Base-by-base conservation (phyloP, 2,797 vertebrate genomes). In the Aphelocoma californica region DNA sequence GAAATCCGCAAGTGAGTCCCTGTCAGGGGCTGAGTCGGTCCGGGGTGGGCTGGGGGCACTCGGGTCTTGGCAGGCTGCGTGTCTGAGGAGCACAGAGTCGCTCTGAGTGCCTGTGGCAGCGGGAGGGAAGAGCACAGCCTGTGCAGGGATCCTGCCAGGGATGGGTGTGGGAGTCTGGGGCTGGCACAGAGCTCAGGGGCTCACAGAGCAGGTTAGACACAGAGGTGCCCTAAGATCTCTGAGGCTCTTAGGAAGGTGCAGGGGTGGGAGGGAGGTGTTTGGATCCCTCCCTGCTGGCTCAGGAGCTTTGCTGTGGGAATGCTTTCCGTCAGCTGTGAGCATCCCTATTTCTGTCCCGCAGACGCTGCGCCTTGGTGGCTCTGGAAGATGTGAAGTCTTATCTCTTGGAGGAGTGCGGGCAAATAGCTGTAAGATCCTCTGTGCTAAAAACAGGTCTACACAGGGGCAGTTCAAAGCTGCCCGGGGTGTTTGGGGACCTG, bases 1-100 rank as follows among this genome's bases (percentile, higher is more conserved):
- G 99, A 98, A 96, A 99, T 99, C 95, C 98, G 99, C 91, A 99
- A 98, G 99, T 99, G 95, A 98, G 99, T 98, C 12, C 10, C 9
- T 1, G 1, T 5, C 8, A 0, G 29, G 70, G 34, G 34, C 51
- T 14, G 42, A 5, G 0, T 6, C 0, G 5, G 6, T 4, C 36
- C 0, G 0, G 1, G 18, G 9, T 1, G 23, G 60, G 74, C 50
- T 86, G 93, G 25, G 50, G 60, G 12, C 34, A 3, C 42, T 44
- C 17, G 1, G 28, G 9, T 4, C 24, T 36, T 1, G 54, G 58
- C 79, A 70, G 42, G 29, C n/a, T 29, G 6, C 0, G 18, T 6
- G 2, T n/a, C 6, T 29, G 50, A 51, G 64, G 29, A 45, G 79
- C 44, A 26, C 26, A 24, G 11, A 47, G n/a, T 8, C 7, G 3